A percentile compares a stretch with the other conserved stretches of the same genome.
Evolutionary conservation across 2,113 vertebrate species (phyloP).

Genomic region (Oriolus oriolus): DNA sequence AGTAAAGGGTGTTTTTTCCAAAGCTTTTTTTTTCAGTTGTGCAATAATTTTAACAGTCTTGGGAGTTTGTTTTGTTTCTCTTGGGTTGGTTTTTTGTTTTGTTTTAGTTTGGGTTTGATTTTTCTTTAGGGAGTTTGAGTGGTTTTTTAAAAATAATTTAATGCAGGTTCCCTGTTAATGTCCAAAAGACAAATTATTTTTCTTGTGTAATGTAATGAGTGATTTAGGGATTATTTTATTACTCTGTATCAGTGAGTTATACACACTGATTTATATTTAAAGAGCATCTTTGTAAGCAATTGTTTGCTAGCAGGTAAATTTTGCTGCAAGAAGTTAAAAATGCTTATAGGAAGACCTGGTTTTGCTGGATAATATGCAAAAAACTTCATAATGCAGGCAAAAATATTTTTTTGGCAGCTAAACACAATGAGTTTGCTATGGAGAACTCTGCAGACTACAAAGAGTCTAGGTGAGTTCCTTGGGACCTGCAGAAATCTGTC

Average conservation of each 20-base stretch:
- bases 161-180: conserved; percentile 59
- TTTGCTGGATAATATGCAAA: conserved; percentile 32
- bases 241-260: conserved; percentile 71
- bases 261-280: conserved; percentile 82
- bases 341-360: conserved; percentile 40
- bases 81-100: background rate
- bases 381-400: background rate
- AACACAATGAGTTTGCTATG: background rate
- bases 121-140: background rate
- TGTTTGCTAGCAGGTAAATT: conserved; percentile 71
- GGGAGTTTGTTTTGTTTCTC: background rate
- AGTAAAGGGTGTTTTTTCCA: conserved; percentile 50
- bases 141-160: conserved; percentile 61
- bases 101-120: background rate
- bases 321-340: conserved; percentile 71
- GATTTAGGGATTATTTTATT: conserved; percentile 63
- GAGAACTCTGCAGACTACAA: background rate
- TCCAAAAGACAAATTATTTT: conserved; percentile 68
- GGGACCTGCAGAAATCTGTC: background rate
- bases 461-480: background rate
- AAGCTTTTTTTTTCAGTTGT: conserved; percentile 68
- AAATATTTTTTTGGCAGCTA: background rate
- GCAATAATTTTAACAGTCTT: conserved; percentile 74
- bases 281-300: conserved; percentile 70
- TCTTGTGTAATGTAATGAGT: conserved; percentile 60